These are phyloP conservation scores for Motacilla alba DNA, from an alignment of 2,113 vertebrate genomes.

Conservation along the genomic window DNA sequence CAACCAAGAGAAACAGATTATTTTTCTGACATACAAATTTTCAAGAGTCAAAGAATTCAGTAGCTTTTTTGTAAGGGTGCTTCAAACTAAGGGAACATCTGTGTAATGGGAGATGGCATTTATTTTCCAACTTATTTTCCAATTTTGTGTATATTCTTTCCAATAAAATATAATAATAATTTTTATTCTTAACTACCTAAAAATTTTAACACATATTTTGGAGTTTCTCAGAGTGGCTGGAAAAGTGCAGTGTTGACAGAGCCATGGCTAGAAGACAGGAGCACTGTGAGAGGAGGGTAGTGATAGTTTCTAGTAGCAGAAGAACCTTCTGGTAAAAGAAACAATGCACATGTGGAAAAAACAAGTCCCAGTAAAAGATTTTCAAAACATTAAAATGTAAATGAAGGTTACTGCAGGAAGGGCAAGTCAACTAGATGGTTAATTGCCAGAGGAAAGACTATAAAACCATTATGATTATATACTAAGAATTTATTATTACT, in stretches of 20 bases:
- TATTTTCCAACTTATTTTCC: not conserved
- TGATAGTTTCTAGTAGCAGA: not conserved
- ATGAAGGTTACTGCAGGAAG: not conserved
- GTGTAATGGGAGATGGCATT: not conserved
- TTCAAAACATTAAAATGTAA: not conserved
- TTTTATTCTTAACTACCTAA: not conserved
- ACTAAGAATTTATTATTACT: not conserved
- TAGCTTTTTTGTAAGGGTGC: not conserved
- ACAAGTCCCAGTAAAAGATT: not conserved
- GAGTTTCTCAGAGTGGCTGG: not conserved
- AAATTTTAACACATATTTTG: not conserved
- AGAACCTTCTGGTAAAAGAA: not conserved
- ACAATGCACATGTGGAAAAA: not conserved
- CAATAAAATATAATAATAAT: not conserved
- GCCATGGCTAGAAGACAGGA: not conserved
- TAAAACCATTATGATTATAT: not conserved
- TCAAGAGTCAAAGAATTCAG: not conserved
- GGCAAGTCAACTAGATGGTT: not conserved
- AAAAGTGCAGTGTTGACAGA: not conserved
- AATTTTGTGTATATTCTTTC: not conserved
- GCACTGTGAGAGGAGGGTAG: fast-evolving
- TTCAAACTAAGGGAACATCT: not conserved
- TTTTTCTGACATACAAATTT: not conserved
- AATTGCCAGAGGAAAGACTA: not conserved
- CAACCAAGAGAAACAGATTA: not conserved